phyloP scores from a whole-genome alignment of 1,140 invertebrate species.

The Orchesella cincta region DNA sequence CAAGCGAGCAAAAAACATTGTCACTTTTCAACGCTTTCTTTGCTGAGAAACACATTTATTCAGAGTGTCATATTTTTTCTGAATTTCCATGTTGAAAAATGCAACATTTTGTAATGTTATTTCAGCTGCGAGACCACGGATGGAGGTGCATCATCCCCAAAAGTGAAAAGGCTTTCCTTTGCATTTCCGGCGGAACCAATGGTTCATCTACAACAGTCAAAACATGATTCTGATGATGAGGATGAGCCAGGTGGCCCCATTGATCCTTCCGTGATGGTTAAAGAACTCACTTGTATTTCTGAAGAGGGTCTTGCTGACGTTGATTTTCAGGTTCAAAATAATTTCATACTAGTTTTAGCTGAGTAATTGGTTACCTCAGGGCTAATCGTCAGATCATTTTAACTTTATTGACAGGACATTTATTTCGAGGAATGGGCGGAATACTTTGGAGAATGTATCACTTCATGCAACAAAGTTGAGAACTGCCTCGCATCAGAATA shows the following conservation, averaged over 20 bases:
- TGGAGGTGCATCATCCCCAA: constrained; percentile 42
- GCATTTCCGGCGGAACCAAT: constrained; percentile 47
- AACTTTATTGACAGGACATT: constrained; percentile 64
- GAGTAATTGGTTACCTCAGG: not conserved
- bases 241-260: constrained; percentile 36
- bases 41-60: no score
- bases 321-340: constrained; percentile 63
- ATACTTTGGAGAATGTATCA: constrained; percentile 81
- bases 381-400: not conserved
- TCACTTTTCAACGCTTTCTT: no score
- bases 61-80: no score
- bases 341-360: not conserved
- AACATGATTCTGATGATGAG: constrained; percentile 41
- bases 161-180: constrained; percentile 47
- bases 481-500: constrained; percentile 43
- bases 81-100: not conserved
- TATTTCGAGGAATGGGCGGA: constrained; percentile 73
- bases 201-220: constrained; percentile 46
- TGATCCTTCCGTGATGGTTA: constrained; percentile 44
- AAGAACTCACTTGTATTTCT: constrained; percentile 80
- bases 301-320: constrained; percentile 82
- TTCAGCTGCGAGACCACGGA: constrained; percentile 48
- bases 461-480: constrained; percentile 79
- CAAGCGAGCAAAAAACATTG: no score
- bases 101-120: constrained; percentile 1